Percentiles rank a stretch among this genome's conserved stretches.
phyloP scores from a whole-genome alignment of 2,113 vertebrate genomes.

The Crotalus helleri region DNA sequence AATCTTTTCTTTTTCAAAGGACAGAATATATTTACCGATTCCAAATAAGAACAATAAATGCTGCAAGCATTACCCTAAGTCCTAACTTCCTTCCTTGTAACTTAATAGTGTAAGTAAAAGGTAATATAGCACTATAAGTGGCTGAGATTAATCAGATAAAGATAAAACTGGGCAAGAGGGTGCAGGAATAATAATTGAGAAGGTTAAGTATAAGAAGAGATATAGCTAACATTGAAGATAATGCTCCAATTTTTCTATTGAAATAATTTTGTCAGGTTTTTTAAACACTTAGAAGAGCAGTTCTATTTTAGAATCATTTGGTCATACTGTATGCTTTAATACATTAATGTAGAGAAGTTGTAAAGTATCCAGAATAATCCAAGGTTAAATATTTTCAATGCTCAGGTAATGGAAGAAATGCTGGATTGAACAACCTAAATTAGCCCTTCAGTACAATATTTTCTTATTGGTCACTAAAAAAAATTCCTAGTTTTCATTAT shows the following conservation, averaged over 20 bases:
- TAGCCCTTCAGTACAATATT: not conserved
- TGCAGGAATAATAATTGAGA: not conserved
- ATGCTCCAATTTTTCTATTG: not conserved
- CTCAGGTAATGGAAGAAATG: not conserved
- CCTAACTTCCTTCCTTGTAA: not conserved
- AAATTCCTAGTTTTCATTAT: not conserved
- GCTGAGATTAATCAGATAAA: no score
- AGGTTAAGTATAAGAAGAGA: not conserved
- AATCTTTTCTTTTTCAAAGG: not conserved
- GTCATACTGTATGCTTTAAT: not conserved
- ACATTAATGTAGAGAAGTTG: not conserved
- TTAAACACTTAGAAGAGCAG: not conserved
- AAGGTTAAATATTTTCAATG: not conserved
- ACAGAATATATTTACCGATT: not conserved
- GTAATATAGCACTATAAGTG: not conserved
- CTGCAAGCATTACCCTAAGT: not conserved
- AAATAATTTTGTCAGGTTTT: not conserved
- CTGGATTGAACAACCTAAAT: not conserved
- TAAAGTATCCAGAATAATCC: not conserved
- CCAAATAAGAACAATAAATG: not conserved
- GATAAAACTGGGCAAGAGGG: not conserved
- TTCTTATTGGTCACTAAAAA: not conserved
- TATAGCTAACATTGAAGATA: not conserved
- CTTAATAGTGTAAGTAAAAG: not conserved
- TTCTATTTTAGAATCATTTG: not conserved